Evolutionary conservation across 2,797 vertebrate genomes (phyloP).

Genomic region (Morus bassanus): DNA sequence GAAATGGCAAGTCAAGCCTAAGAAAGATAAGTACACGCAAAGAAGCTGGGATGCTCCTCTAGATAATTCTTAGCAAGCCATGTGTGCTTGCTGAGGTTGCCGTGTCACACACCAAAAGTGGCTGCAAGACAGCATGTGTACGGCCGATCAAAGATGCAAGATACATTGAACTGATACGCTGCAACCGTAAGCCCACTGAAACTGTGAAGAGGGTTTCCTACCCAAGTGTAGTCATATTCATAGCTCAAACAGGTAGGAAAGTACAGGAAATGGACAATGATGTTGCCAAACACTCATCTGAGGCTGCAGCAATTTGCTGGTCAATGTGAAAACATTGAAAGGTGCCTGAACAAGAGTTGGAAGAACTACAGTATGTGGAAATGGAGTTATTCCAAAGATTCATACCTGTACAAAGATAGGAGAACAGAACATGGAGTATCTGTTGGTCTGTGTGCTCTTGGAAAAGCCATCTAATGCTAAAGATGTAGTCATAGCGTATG

Average conservation of each 20-base stretch:
- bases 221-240: background rate
- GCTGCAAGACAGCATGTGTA: background rate
- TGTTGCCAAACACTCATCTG: background rate
- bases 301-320: background rate
- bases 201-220: background rate
- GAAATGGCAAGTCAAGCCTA: background rate
- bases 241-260: background rate
- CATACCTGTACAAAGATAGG: background rate
- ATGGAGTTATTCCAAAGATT: background rate
- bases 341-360: background rate
- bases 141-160: background rate
- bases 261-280: background rate
- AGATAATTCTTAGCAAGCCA: background rate
- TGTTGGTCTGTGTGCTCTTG: background rate
- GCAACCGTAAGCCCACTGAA: background rate
- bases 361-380: background rate
- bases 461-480: background rate
- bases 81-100: background rate
- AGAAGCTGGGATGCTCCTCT: background rate
- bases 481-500: background rate
- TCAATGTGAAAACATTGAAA: background rate
- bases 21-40: background rate
- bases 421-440: background rate
- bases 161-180: background rate
- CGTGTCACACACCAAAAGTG: background rate